Conservation (phyloP, 2,113 vertebrate genomes). For the Arvicanthis niloticus region DNA sequence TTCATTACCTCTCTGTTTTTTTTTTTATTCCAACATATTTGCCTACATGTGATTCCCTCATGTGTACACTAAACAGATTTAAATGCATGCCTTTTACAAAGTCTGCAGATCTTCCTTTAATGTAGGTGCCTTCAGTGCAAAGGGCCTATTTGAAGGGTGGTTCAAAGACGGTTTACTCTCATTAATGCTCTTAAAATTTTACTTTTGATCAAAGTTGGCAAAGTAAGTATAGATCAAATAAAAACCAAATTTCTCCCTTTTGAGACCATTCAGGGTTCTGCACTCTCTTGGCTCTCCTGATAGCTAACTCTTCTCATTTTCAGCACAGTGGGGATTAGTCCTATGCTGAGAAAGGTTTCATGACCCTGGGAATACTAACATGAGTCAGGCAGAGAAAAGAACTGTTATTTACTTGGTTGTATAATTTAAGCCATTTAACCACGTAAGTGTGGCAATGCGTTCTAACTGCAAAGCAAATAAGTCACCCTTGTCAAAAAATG, state of each 20-base stretch:
- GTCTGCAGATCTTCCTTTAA: constrained; percentile 50
- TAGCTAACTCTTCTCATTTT: neutral
- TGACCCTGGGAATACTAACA: neutral
- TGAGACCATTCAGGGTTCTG: constrained; percentile 12
- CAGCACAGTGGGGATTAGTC: neutral
- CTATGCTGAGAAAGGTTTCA: neutral
- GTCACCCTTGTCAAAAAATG: constrained; percentile 74
- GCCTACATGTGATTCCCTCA: constrained; percentile 62
- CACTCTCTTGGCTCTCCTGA: neutral
- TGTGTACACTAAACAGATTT: constrained; percentile 64
- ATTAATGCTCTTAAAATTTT: constrained; percentile 9
- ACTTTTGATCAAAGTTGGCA: constrained; percentile 60
- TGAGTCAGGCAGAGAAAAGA: constrained; percentile 54
- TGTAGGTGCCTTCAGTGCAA: constrained; percentile 46
- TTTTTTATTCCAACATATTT: constrained; percentile 66
- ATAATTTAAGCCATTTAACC: constrained; percentile 67
- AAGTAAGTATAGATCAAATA: constrained; percentile 25
- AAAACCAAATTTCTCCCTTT: constrained; percentile 7
- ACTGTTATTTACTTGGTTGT: constrained; percentile 62
- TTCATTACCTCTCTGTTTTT: constrained; percentile 63
- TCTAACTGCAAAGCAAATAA: constrained; percentile 75
- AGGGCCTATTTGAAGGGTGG: neutral
- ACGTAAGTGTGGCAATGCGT: constrained; percentile 32
- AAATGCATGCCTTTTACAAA: constrained; percentile 57
- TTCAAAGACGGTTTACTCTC: constrained; percentile 57